Evolutionary conservation across 2,888 invertebrate species (phyloP).

Genomic region (Taphrorychus bicolor): DNA sequence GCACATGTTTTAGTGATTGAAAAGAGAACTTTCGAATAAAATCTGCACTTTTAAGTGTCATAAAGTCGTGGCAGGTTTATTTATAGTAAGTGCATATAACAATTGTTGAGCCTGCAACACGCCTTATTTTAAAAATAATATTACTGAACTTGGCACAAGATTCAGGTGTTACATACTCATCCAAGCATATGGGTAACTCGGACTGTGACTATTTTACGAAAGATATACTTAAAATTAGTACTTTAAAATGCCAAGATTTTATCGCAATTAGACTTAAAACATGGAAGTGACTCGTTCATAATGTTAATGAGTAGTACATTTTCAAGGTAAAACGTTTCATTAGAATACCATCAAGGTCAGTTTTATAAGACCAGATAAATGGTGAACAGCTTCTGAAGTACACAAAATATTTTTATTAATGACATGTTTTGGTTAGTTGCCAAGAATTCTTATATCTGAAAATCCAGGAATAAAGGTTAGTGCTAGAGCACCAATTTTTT

Average conservation of each 20-base stretch:
- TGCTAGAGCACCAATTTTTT: too few species aligned
- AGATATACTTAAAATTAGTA: too few species aligned
- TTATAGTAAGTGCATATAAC: neutral
- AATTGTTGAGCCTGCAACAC: neutral
- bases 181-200: too few species aligned
- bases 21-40: too few species aligned
- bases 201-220: too few species aligned
- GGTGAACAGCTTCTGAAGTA: neutral
- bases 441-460: neutral
- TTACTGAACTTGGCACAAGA: slow-evolving; percentile 2
- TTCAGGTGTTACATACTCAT: neutral
- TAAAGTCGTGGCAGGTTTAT: neutral
- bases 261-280: neutral
- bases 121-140: neutral
- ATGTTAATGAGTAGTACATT: neutral
- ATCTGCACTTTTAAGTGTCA: too few species aligned
- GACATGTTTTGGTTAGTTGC: neutral
- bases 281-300: neutral
- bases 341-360: neutral
- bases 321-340: neutral
- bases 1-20: too few species aligned
- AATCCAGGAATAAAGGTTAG: slow-evolving; percentile 3
- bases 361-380: neutral
- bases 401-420: slow-evolving; percentile 1
- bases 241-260: too few species aligned